Percentiles rank a stretch among this genome's conserved stretches.
phyloP scores from a whole-genome alignment of 2,797 vertebrate genomes.

The Acanthis flammea region DNA sequence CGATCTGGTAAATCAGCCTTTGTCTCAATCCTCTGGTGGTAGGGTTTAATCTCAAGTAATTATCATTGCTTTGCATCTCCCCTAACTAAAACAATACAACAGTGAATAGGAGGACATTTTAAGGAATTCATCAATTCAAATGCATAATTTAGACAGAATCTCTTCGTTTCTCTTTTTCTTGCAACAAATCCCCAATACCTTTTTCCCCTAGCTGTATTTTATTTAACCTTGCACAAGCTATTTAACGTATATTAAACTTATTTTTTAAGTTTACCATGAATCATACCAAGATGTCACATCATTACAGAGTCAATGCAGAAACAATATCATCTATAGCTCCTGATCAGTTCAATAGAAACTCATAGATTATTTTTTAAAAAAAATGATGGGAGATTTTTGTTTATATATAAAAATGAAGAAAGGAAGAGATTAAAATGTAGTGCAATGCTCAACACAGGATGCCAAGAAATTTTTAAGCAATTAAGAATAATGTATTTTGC shows the following conservation, averaged over 20 bases:
- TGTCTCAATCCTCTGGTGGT: background rate
- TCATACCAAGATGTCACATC: background rate
- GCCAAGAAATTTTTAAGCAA: background rate
- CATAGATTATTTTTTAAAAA: background rate
- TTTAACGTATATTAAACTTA: background rate
- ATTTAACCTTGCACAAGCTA: background rate
- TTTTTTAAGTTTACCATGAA: background rate
- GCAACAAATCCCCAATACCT: background rate
- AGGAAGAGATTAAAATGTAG: background rate
- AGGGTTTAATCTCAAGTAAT: slow-evolving; percentile 19
- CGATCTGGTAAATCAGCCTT: background rate
- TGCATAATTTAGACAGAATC: background rate
- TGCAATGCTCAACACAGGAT: background rate
- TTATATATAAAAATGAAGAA: background rate
- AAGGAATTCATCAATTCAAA: background rate
- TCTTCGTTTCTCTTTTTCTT: background rate
- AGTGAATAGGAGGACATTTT: background rate
- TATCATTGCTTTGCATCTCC: background rate
- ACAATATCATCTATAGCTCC: background rate
- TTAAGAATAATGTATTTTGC: background rate
- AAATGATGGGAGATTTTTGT: background rate
- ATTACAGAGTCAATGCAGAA: background rate
- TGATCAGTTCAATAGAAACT: background rate
- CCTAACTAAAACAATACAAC: background rate
- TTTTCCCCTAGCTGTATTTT: background rate